Evolutionary conservation across 1,140 invertebrate genomes (phyloP).

Genomic region (Meloidogyne chitwoodi): DNA sequence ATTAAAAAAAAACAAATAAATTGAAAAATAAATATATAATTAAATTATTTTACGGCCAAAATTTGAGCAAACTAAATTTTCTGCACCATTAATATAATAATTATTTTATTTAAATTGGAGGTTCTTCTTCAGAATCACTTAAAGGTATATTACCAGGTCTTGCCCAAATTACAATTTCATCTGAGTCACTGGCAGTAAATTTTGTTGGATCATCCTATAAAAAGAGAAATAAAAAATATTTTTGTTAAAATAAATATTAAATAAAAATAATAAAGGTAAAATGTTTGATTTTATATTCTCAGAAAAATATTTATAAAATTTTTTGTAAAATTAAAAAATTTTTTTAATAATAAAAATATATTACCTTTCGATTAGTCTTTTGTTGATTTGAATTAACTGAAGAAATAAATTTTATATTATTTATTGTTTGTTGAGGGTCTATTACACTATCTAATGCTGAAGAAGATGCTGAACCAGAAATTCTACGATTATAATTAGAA

Average conservation of each 20-base stretch:
- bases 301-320: too few species aligned
- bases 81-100: neutral
- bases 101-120: neutral
- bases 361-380: neutral
- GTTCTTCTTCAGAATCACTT: slow-evolving; percentile 20
- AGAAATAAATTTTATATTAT: neutral
- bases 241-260: too few species aligned
- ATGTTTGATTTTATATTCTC: too few species aligned
- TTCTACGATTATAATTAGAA: neutral
- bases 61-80: neutral
- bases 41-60: too few species aligned
- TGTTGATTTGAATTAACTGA: neutral
- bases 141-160: slow-evolving; percentile 10
- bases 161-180: slow-evolving; percentile 7
- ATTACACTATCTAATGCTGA: neutral
- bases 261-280: too few species aligned
- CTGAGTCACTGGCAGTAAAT: neutral
- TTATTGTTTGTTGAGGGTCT: neutral
- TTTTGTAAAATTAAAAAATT: neutral
- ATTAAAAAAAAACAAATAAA: too few species aligned
- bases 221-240: neutral
- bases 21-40: too few species aligned
- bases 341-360: neutral
- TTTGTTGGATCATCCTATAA: neutral
- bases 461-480: neutral